These are phyloP conservation scores for Delia radicum DNA, from an alignment of 1,140 invertebrate genomes.

Conservation along the genomic window DNA sequence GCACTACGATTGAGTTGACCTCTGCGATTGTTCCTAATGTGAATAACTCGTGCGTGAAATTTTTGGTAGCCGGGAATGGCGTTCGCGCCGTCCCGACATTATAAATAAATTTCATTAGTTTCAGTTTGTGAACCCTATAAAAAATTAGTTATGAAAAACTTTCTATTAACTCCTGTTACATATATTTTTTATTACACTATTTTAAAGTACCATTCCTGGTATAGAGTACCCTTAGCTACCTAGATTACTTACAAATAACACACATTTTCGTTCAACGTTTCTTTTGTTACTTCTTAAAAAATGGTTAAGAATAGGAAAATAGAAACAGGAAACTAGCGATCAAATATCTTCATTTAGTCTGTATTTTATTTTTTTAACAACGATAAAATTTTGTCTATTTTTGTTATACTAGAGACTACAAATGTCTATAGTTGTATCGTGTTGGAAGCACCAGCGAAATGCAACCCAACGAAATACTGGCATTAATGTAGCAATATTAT, in stretches of 20 bases:
- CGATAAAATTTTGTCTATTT: neutral
- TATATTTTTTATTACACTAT: no score
- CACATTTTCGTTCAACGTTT: no score
- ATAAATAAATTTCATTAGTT: no score
- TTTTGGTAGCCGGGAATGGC: constrained; percentile 57
- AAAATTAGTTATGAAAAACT: no score
- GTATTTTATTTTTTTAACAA: neutral
- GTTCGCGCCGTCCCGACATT: constrained; percentile 53
- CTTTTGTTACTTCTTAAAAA: no score
- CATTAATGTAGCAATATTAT: no score
- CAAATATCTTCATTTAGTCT: neutral
- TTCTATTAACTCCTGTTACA: no score
- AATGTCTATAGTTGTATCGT: neutral
- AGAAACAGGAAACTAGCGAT: neutral
- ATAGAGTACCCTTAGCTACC: no score
- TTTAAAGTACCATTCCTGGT: no score
- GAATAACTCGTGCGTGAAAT: constrained; percentile 56
- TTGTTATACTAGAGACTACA: no score
- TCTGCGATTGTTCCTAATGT: constrained; percentile 55
- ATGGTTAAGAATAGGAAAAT: neutral
- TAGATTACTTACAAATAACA: no score
- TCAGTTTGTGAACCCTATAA: no score
- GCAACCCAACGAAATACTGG: neutral
- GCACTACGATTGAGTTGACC: constrained; percentile 36
- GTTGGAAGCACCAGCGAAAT: neutral